Evolutionary conservation across 2,888 invertebrate species (phyloP), one percentile per base, ranked within the genome.

Genomic region (Ethmia dodecea): DNA sequence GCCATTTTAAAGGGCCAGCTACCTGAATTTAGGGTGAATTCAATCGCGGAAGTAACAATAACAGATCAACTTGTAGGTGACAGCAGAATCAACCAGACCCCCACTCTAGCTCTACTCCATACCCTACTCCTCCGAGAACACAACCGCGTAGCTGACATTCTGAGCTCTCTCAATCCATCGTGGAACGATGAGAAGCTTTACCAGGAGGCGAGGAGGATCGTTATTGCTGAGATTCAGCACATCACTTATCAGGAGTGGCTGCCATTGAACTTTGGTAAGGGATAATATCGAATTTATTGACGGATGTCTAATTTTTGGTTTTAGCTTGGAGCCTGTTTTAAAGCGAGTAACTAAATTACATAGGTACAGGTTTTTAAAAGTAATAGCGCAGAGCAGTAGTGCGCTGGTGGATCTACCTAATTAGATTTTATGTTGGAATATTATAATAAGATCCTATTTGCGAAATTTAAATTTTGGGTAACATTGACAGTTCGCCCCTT

Each of bases 191-290:
- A 89, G 59, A 73, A 64, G 33, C 51, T 89, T 20, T 90, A 80
- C 58, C 88, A 89, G 55, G 89, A 89, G 54, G 60, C 88, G 2
- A 68, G 89, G 50, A 73, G 69, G 44, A 84, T 90, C 33, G 78
- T 88, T 13, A 72, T 88, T 15, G 89, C 89, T 0, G 79, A 88
- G 50, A 77, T 89, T 44, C 90, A 90, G 56, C 88, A 90, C 42
- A 88, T 90, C 28, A 86, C 88, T 3, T 90, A 89, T 52, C 83
- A 88, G 52, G 88, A 89, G 46, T 90, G 88, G 88, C 54, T 89
- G 33, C 89, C 89, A 1, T 41, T 74, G 31, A 84, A 83, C 41
- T 83, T 90, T 35, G 89, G 88, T 88, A 62, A 61, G 44, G 26
- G 14, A 13, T 18, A 16, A 12, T 11, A 20, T 11, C 27, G 4